phyloP scores from a whole-genome alignment of 2,113 vertebrate species.

The Poeciliopsis prolifica region DNA sequence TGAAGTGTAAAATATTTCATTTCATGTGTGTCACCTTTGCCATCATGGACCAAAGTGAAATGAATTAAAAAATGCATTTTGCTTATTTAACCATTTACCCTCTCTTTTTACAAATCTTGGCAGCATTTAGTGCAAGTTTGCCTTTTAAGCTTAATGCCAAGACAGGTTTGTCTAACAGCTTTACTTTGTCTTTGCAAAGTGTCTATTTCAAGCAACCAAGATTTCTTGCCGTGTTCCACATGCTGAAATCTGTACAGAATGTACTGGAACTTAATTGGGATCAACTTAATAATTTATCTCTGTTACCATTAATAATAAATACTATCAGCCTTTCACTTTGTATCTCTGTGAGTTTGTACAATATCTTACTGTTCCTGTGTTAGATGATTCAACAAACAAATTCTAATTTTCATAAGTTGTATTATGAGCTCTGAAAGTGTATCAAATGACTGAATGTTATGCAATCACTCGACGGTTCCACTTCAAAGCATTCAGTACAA shows the following conservation, averaged over 20 bases:
- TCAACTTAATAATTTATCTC: constrained; percentile 2
- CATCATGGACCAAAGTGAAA: constrained; percentile 20
- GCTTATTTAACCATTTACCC: constrained; percentile 8
- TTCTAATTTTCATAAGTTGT: not conserved
- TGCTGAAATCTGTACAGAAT: not conserved
- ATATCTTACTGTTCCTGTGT: not conserved
- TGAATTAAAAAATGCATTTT: constrained; percentile 28
- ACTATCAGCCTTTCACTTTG: not conserved
- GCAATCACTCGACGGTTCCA: not conserved
- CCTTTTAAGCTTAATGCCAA: not conserved
- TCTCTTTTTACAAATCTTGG: not conserved
- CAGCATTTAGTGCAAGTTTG: not conserved
- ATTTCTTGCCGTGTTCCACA: not conserved
- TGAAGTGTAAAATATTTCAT: constrained; percentile 44
- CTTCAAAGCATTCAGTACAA: not conserved
- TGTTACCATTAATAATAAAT: constrained; percentile 1
- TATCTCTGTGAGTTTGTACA: not conserved
- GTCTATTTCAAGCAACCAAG: not conserved
- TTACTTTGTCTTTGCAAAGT: not conserved
- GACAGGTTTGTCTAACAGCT: not conserved
- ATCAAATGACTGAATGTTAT: not conserved
- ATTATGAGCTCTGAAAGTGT: not conserved
- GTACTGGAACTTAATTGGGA: not conserved
- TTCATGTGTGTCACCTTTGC: not conserved
- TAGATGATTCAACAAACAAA: not conserved